These are phyloP conservation scores for Maccullochella peelii DNA, from an alignment of 2,113 vertebrate genomes.

Conservation along the genomic window DNA sequence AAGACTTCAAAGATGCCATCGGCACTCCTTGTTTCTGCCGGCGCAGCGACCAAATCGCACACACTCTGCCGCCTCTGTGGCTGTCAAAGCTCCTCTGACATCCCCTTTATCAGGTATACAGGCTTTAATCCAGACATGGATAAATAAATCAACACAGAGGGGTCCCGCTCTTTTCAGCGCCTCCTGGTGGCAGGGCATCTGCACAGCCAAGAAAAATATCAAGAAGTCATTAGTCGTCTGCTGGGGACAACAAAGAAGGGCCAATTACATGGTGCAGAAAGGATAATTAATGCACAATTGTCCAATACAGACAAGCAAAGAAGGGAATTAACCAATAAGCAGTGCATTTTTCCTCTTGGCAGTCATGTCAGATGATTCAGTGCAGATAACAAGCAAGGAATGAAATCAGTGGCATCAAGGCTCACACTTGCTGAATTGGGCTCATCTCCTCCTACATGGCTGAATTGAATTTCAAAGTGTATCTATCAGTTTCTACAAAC, in stretches of 20 bases:
- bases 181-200: constrained; percentile 78
- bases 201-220: constrained; percentile 48
- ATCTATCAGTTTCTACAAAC: constrained; percentile 80
- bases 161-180: constrained; percentile 72
- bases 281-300: constrained; percentile 67
- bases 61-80: constrained; percentile 83
- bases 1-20: constrained; percentile 85
- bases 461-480: constrained; percentile 79
- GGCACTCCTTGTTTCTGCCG: constrained; percentile 82
- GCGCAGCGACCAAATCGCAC: constrained; percentile 83
- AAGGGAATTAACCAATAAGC: constrained; percentile 42
- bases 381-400: constrained; percentile 57
- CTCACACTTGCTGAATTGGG: constrained; percentile 56
- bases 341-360: constrained; percentile 28
- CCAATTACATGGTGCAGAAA: constrained; percentile 54
- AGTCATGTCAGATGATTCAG: constrained; percentile 53
- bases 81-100: constrained; percentile 85
- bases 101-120: constrained; percentile 85
- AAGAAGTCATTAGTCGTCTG: constrained; percentile 69
- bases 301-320: constrained; percentile 50
- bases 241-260: constrained; percentile 67
- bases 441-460: constrained; percentile 68
- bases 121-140: constrained; percentile 84
- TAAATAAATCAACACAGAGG: constrained; percentile 84
- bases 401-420: constrained; percentile 67